A percentile compares a stretch with the other conserved stretches of the same genome.
phyloP scores from a whole-genome alignment of 2,888 invertebrate genomes.

The Dryococelus australis region DNA sequence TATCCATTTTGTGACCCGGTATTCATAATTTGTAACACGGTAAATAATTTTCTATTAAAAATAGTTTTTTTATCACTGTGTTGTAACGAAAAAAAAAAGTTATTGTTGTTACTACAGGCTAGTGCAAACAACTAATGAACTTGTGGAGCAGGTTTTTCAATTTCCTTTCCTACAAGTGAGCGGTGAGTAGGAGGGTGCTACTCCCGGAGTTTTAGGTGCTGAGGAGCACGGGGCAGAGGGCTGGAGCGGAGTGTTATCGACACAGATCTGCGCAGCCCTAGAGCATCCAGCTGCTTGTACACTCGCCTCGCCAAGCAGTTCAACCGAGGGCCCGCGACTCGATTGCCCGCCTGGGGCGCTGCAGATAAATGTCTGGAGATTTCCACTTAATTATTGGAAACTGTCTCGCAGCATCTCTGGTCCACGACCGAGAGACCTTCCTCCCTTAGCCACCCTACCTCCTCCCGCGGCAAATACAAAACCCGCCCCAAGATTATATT shows the following conservation, averaged over 20 bases:
- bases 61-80: no score
- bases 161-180: no score
- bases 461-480: neutral
- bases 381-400: constrained; percentile 16
- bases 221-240: neutral
- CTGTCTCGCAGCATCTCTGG: constrained; percentile 8
- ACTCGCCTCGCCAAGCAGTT: neutral
- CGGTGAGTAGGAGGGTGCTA: neutral
- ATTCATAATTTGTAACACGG: no score
- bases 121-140: no score
- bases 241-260: neutral
- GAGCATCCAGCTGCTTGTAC: no score
- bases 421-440: neutral
- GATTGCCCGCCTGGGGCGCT: neutral
- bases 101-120: no score
- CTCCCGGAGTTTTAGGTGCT: neutral
- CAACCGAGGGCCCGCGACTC: neutral
- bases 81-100: no score
- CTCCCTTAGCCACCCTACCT: neutral
- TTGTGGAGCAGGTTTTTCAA: no score
- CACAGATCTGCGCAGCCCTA: neutral
- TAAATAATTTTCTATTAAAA: no score
- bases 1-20: no score
- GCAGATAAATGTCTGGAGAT: constrained; percentile 16
- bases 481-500: constrained; percentile 16